These are phyloP conservation scores for Acanthurus tractus DNA, from an alignment of 2,797 vertebrate genomes.

Conservation along the genomic window DNA sequence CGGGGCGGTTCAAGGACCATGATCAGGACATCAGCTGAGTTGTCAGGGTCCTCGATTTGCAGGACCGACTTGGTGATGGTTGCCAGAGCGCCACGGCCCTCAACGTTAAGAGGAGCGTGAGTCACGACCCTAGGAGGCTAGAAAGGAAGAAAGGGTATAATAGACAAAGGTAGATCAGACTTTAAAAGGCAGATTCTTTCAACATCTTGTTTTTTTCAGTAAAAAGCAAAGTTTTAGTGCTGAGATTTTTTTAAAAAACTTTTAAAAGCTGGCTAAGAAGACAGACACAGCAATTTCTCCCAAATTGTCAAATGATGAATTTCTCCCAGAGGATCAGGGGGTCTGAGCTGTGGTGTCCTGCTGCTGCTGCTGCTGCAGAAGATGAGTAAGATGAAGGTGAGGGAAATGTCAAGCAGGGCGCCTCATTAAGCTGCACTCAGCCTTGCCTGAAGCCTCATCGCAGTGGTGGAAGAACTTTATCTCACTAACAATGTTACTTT, in stretches of 20 bases:
- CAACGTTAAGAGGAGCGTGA: slow-evolving; percentile 84
- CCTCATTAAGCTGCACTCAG: slow-evolving; percentile 50
- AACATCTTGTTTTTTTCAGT: not conserved
- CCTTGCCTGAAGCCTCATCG: not conserved
- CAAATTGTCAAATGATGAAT: slow-evolving; percentile 19
- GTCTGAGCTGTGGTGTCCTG: not conserved
- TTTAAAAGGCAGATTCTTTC: not conserved
- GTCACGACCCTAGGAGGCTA: slow-evolving; percentile 89
- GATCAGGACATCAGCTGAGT: slow-evolving; percentile 89
- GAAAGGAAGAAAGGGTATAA: slow-evolving; percentile 24
- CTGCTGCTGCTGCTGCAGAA: not conserved
- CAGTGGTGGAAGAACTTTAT: slow-evolving; percentile 2
- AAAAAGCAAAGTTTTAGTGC: slow-evolving; percentile 2
- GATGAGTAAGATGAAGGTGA: slow-evolving; percentile 21
- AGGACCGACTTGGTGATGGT: slow-evolving; percentile 85
- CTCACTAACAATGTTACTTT: slow-evolving; percentile 28
- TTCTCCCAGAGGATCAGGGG: not conserved
- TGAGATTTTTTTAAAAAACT: not conserved
- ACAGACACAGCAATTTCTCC: not conserved
- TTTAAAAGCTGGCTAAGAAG: slow-evolving; percentile 5
- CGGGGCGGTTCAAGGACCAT: slow-evolving; percentile 88
- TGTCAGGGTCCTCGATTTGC: slow-evolving; percentile 91
- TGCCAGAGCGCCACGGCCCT: slow-evolving; percentile 72
- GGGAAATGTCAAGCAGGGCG: slow-evolving; percentile 3
- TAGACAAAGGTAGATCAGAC: not conserved